phyloP scores from a whole-genome alignment of 2,797 vertebrate species.

The Chaunax sp. region DNA sequence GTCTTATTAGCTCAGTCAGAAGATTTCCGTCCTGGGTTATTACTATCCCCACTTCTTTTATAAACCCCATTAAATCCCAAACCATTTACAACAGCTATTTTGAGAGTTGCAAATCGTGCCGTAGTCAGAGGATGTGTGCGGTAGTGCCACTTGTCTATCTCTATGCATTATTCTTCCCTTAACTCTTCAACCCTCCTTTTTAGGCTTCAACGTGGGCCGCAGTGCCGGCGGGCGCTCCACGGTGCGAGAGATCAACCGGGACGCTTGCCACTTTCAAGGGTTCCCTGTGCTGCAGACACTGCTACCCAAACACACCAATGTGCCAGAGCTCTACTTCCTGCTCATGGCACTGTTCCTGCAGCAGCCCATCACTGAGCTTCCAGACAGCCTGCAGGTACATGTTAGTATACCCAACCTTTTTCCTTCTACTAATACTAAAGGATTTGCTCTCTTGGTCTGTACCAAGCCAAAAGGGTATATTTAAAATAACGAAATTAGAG shows the following conservation, averaged over 20 bases:
- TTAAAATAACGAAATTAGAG: too few species aligned
- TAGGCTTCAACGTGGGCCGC: slow-evolving; percentile 97
- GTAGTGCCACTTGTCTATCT: background rate
- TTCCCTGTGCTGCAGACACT: slow-evolving; percentile 94
- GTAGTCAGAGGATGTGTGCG: background rate
- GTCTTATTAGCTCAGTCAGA: slow-evolving; percentile 14
- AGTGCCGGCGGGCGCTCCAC: slow-evolving; percentile 93
- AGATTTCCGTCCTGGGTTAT: background rate
- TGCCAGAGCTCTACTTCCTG: slow-evolving; percentile 97
- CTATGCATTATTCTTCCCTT: background rate
- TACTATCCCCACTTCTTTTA: background rate
- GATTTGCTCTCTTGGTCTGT: background rate
- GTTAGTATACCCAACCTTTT: slow-evolving; percentile 79
- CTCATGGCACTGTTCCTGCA: slow-evolving; percentile 98
- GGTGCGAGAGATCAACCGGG: slow-evolving; percentile 95
- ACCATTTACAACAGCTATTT: slow-evolving; percentile 3
- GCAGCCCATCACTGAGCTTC: slow-evolving; percentile 96
- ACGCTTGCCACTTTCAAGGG: slow-evolving; percentile 97
- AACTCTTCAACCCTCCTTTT: background rate
- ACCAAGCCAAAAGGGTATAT: too few species aligned
- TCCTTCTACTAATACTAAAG: background rate
- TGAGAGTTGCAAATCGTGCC: slow-evolving; percentile 1
- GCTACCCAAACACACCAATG: slow-evolving; percentile 97
- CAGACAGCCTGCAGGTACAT: slow-evolving; percentile 99
- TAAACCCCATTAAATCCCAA: slow-evolving; percentile 20